Percentiles rank a stretch among this genome's conserved stretches.
phyloP scores from a whole-genome alignment of 2,797 vertebrate genomes.

The Diceros bicornis region DNA sequence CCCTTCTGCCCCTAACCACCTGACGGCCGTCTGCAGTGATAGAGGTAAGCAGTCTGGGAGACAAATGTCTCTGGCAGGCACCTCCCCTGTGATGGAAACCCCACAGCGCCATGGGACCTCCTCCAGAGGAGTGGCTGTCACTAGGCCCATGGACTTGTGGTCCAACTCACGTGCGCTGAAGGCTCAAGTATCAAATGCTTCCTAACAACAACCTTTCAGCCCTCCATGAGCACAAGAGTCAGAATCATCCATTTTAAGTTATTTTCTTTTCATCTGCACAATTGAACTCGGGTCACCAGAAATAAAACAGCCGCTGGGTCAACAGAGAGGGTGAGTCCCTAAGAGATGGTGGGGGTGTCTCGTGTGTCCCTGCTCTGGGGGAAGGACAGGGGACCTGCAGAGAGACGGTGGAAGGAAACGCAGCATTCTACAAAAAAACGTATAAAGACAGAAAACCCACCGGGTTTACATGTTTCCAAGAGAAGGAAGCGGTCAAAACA shows the following conservation, averaged over 20 bases:
- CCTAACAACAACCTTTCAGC: neutral
- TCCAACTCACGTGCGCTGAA: no score
- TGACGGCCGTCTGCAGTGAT: fast-evolving
- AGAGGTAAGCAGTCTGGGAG: neutral
- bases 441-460: neutral
- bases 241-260: neutral
- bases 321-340: neutral
- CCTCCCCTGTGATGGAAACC: neutral
- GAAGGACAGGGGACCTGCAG: no score
- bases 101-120: neutral
- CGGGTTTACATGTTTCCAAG: neutral
- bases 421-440: neutral
- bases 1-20: neutral
- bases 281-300: neutral
- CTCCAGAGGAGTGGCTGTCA: neutral
- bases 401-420: neutral
- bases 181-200: neutral
- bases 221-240: neutral
- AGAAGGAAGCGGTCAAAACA: neutral
- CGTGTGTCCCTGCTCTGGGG: no score
- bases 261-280: neutral
- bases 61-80: neutral
- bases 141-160: neutral
- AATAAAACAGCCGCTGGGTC: neutral
- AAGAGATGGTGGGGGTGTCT: neutral